Conservation (phyloP, 2,797 vertebrate species). For the Zonotrichia albicollis region DNA sequence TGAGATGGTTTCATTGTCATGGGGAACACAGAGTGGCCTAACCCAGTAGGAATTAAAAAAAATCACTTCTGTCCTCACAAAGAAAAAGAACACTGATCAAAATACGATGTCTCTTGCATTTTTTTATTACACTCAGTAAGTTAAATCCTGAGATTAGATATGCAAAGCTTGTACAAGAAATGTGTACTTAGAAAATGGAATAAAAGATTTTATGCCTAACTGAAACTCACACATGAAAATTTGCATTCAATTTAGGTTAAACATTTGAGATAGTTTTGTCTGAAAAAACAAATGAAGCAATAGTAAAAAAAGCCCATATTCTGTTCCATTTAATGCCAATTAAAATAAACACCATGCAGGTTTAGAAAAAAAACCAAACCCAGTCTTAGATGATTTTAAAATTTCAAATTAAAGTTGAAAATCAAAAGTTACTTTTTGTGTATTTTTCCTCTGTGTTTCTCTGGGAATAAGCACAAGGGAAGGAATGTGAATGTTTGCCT, state of each 20-base stretch:
- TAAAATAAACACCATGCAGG: neutral
- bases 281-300: neutral
- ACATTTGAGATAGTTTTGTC: neutral
- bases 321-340: fast-evolving
- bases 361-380: neutral
- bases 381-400: neutral
- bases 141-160: neutral
- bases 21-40: fast-evolving
- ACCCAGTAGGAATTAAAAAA: neutral
- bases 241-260: neutral
- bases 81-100: neutral
- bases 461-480: neutral
- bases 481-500: neutral
- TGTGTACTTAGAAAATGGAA: neutral
- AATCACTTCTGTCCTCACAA: neutral
- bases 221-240: neutral
- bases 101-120: neutral
- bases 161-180: neutral
- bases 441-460: neutral
- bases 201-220: neutral
- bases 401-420: neutral
- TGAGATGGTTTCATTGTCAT: neutral
- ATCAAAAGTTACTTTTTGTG: neutral
- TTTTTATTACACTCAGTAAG: neutral
- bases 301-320: fast-evolving